Base-by-base conservation (phyloP, 2,888 invertebrate genomes). In the Erpobdella octoculata region DNA sequence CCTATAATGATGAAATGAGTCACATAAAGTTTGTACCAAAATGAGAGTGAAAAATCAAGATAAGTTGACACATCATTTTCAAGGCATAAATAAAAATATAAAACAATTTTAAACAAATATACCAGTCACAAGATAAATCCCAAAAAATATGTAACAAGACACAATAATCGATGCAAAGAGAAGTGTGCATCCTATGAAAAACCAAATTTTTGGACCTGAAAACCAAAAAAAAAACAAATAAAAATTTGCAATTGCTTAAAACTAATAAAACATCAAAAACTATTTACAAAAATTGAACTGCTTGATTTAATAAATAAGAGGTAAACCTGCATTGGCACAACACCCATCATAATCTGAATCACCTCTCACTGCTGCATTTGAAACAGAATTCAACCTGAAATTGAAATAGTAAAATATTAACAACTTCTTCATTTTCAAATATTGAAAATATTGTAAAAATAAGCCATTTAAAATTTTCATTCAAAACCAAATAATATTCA, bases 331-430 rank as follows among this genome's bases (percentile, higher is more conserved):
- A 33, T 71, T 65, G 18, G 64, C 67, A 28, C 66, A 58, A 48
- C 48, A 71, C 33, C 71, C 71, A 18, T 71, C 71, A 37, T 37
- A 46, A 53, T 71, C 66, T 5, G 36, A 46, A 37, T 71, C 71
- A 2, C 71, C 71, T 41, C 71, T 66, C 15, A 71, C 71, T 21
- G 67, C 71, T 33, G 65, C 53, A 31, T 67, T 67, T 1, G 71
- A 67, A 15, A 71, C 71, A 46, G 67, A 31, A 53, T 71, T 71
- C 31, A 71, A 65, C 71, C 71, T 71, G 71, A n/a, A 25, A 18
- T 31, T 33, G 35, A 69, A n/a, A 12, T 18, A 46, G 1, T 46
- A 21, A 8, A n/a, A 12, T 28, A 46, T 33, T 68, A 37, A 25
- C 18, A 61, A 28, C 21, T 35, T 25, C 36, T 21, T 35, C 31